These are phyloP conservation scores for Limanda limanda DNA, from an alignment of 2,113 vertebrate species.

Conservation along the genomic window DNA sequence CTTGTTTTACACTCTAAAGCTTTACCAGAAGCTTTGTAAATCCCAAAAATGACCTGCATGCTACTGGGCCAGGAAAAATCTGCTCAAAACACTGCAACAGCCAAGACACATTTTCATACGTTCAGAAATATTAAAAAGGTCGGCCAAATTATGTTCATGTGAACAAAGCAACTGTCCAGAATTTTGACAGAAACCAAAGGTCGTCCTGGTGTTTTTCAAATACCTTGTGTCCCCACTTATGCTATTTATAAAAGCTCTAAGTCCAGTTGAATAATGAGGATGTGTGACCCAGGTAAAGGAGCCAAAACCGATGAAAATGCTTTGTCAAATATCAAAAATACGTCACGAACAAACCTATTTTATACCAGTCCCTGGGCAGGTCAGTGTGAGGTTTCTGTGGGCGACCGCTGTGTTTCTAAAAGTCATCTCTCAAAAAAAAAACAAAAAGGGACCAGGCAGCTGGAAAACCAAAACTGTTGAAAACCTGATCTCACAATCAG, in stretches of 20 bases:
- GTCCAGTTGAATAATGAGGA: background rate
- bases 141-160: slow-evolving; percentile 53
- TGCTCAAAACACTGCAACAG: slow-evolving; percentile 39
- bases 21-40: slow-evolving; percentile 34
- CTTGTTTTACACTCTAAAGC: slow-evolving; percentile 26
- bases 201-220: slow-evolving; percentile 24
- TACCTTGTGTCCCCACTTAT: slow-evolving; percentile 1
- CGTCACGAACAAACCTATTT: slow-evolving; percentile 3
- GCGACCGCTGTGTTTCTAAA: slow-evolving; percentile 9
- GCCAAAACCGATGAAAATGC: slow-evolving; percentile 29
- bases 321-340: slow-evolving; percentile 28
- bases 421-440: background rate
- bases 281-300: background rate
- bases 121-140: slow-evolving; percentile 48
- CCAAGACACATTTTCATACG: slow-evolving; percentile 50
- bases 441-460: background rate
- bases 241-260: slow-evolving; percentile 1
- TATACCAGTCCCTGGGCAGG: background rate
- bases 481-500: slow-evolving; percentile 34
- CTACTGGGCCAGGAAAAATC: slow-evolving; percentile 51
- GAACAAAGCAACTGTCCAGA: slow-evolving; percentile 23
- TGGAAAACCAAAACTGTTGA: slow-evolving; percentile 10
- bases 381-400: slow-evolving; percentile 33
- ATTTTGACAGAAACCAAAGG: slow-evolving; percentile 36
- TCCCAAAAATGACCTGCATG: slow-evolving; percentile 34